These are phyloP conservation scores for Ricordea florida DNA, from an alignment of 92 coral and sea anemone species.

Conservation along the genomic window DNA sequence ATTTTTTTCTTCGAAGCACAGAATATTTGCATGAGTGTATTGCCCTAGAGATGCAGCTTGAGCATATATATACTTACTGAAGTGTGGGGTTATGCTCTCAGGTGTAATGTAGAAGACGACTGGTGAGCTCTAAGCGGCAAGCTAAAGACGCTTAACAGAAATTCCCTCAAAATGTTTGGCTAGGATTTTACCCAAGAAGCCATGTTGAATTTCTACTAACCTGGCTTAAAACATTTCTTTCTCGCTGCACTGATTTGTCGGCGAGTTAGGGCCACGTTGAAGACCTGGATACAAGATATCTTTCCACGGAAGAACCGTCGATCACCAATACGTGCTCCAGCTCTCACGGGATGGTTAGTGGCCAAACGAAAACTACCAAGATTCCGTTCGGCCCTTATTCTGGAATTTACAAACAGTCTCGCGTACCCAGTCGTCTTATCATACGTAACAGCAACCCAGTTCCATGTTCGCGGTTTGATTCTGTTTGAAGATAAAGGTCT, in stretches of 20 bases:
- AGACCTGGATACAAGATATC: constrained; percentile 62
- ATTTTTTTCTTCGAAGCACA: no score
- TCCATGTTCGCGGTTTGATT: constrained; percentile 56
- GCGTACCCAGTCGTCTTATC: constrained; percentile 56
- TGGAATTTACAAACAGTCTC: constrained; percentile 38
- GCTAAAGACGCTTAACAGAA: no score
- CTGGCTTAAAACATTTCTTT: constrained; percentile 51
- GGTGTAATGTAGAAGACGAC: no score
- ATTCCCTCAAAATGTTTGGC: no score
- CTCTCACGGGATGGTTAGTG: constrained; percentile 59
- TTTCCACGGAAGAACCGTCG: constrained; percentile 64
- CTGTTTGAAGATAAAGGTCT: constrained; percentile 40
- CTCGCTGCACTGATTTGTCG: constrained; percentile 53
- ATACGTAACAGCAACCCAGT: constrained; percentile 52
- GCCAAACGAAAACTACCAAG: constrained; percentile 56
- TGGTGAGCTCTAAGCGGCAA: no score
- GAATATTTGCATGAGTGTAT: no score
- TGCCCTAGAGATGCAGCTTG: no score
- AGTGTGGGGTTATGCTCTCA: no score
- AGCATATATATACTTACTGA: no score
- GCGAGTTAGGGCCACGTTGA: constrained; percentile 48
- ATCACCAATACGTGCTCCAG: constrained; percentile 66
- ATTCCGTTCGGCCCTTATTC: constrained; percentile 31
- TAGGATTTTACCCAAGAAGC: neutral
- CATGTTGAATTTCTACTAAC: neutral